Base-by-base conservation (phyloP, 2,888 invertebrate species). In the Pachydiplax longipennis region DNA sequence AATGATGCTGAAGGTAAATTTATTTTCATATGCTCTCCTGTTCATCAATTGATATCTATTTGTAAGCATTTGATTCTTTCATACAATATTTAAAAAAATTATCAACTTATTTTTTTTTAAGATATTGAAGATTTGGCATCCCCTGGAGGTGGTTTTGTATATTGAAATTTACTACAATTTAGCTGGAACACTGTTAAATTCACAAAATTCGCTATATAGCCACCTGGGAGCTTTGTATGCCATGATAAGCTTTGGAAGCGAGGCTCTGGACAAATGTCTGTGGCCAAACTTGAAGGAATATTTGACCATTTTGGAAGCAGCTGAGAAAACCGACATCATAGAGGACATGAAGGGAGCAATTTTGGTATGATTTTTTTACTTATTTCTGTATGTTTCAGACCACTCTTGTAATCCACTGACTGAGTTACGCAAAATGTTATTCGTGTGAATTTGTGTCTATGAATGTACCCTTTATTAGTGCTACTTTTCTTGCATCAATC, bases 251-350 rank as follows among this genome's bases (percentile, higher is more conserved):
- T 61, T 92, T 48, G 91, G 91, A 0, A 73, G 81, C 35, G 91
- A 91, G 44, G 91, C 92, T 12, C 91, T 92, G 15, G 91, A 91
- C 22, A 91, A 90, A 44, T 91, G 91, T 61, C 31, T 92, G 40
- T 92, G 92, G 92, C 92, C 92, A 40, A 91, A 91, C 25, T 91
- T 91, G 6, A 58, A 81, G 25, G 83, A 91, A 48, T 91, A 91
- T 61, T 83, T 82, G 61, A 40, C n/a, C 25, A 91, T 83, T 44
- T 83, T 61, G 65, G 81, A 81, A 65, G 61, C 35, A 73, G 53
- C 91, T 40, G 83, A 91, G 48, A 65, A 82, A 13, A 0, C 53
- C 18, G 61, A 25, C 18, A 5, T 65, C 48, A 25, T 61, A 73
- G 83, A n/a, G 22, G 83, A 61, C 35, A 40, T 91, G 18, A 82